Percentiles rank a stretch among this genome's conserved stretches.
Conservation (phyloP, 2,888 invertebrate genomes). For the Mycogona germanica region DNA sequence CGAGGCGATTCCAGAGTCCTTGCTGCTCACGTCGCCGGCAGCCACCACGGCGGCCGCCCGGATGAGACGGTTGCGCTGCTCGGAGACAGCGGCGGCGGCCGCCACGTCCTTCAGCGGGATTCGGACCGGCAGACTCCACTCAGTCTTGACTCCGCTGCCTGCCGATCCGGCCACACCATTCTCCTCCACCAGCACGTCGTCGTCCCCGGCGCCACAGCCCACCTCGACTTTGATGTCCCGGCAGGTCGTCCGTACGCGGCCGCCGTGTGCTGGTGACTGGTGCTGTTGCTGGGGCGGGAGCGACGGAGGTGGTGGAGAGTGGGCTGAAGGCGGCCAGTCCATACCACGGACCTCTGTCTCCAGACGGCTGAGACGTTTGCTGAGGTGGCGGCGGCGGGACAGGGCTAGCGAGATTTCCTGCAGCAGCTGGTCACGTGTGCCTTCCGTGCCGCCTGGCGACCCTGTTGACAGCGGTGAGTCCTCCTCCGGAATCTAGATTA, state of each 20-base stretch:
- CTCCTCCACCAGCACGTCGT: no score
- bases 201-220: neutral
- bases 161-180: no score
- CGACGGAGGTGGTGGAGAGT: no score
- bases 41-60: neutral
- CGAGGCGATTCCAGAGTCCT: slow-evolving; percentile 19
- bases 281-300: no score
- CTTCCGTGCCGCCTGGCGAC: neutral
- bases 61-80: neutral
- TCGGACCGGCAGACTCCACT: slow-evolving; percentile 19
- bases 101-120: slow-evolving; percentile 20
- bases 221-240: neutral
- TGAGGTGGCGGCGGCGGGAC: slow-evolving; percentile 68
- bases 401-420: slow-evolving; percentile 76
- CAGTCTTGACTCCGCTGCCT: no score
- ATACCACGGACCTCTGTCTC: slow-evolving; percentile 63
- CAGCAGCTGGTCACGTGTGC: slow-evolving; percentile 40
- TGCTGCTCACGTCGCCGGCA: slow-evolving; percentile 14
- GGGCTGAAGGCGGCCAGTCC: no score
- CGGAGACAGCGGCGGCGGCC: neutral
- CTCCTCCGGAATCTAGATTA: no score
- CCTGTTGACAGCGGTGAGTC: no score
- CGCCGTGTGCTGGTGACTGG: no score
- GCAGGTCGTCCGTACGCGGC: neutral
- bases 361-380: slow-evolving; percentile 59